Base-by-base conservation (phyloP, 2,888 invertebrate species). In the Oscheius sp. region DNA sequence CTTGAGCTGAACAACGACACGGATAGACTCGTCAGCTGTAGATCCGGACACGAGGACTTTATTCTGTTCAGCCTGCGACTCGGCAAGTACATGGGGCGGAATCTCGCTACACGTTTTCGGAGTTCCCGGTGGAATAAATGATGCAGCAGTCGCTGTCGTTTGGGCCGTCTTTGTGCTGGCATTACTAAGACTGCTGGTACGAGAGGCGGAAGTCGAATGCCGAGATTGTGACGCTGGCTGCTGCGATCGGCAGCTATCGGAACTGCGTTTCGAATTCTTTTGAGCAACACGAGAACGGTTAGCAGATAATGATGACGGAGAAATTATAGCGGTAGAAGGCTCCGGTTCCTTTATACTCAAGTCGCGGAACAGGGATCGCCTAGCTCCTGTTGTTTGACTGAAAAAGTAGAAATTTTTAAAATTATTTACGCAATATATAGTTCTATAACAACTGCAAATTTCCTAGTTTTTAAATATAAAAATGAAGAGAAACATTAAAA, bases 61-160 rank as follows among this genome's bases (percentile, higher is more conserved):
- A 6, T 54, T 30, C 33, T 54, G 54, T 33, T 54, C 33, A 6
- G 54, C 32, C 33, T 54, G 32, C 20, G 30, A n/a, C 20, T 54
- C 54, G 33, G 54, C 54, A 17, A 54, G 9, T 32, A 54, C 33
- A 20, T 33, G 54, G 9, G 54, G 54, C 32, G 32, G 33, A 54
- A 54, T 54, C 33, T 20, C 32, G 8, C 22, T 17, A 22, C 54
- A 54, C 2, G 54, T 54, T 6, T 33, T n/a, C 5, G 54, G 54
- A 33, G 54, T 54, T 8, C 33, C 33, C 20, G 54, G 54, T 17
- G 33, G 54, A 14, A 33, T 8, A 36, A 54, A 54, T 9, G 54
- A 54, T n/a, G 20, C 17, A 9, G 20, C 54, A 9, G 54, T 54
- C 20, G 54, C 14, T 5, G 20, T 9, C 33, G 54, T 33, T 20